Conservation (phyloP, 2,113 vertebrate species). For the Chinchilla lanigera region DNA sequence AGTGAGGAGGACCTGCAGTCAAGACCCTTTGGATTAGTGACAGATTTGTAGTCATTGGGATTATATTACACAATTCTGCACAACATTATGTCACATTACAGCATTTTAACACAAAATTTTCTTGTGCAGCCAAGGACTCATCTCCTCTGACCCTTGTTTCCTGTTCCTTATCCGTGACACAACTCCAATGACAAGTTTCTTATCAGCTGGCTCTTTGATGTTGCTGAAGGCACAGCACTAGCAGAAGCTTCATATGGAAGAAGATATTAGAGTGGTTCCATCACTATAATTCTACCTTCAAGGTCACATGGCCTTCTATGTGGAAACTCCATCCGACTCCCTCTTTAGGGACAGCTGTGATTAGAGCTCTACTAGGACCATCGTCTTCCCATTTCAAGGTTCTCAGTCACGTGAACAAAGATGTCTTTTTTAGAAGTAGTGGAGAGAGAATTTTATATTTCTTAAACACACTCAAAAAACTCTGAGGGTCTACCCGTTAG, state of each 20-base stretch:
- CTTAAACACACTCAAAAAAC: slow-evolving; percentile 46
- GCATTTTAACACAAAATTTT: neutral
- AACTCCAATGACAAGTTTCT: neutral
- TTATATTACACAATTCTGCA: too few species aligned
- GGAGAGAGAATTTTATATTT: slow-evolving; percentile 4
- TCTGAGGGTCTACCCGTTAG: slow-evolving; percentile 1
- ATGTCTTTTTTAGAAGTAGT: neutral
- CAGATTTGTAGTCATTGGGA: neutral
- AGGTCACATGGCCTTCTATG: neutral
- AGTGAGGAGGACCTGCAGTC: neutral
- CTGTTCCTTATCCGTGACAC: neutral
- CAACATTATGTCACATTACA: too few species aligned
- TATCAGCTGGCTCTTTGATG: neutral
- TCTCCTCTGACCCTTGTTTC: neutral
- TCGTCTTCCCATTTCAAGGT: neutral
- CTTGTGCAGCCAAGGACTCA: neutral
- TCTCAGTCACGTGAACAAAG: neutral
- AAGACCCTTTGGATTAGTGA: neutral
- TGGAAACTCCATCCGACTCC: neutral
- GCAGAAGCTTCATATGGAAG: neutral
- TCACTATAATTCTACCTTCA: neutral
- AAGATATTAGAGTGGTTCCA: neutral
- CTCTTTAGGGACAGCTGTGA: neutral
- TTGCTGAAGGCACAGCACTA: neutral
- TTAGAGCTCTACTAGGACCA: neutral